Base-by-base conservation (phyloP, 2,888 invertebrate species). In the Tromatobia lineatoria region DNA sequence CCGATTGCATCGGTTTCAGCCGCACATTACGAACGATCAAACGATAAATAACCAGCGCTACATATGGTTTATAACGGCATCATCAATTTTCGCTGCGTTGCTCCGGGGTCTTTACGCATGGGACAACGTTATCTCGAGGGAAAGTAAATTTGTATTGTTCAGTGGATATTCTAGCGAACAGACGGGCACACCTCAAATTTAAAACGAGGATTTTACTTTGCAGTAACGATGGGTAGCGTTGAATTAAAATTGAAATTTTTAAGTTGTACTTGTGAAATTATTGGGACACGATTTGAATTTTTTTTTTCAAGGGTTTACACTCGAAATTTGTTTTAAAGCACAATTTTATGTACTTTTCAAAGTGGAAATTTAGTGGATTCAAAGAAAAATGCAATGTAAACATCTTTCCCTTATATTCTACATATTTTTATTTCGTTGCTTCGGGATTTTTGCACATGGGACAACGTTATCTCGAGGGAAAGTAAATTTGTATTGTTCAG, bases 1-100 rank as follows among this genome's bases (percentile, higher is more conserved):
- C 15, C 20, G 38, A 47, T 61, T 45, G 50, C 50, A 64, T 50
- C 50, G 50, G 57, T 15, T 18, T 15, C 42, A 15, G 3, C 25
- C 71, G 38, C 38, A 34, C n/a, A 52, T 66, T 25, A 59, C 64
- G 80, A 74, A 45, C 73, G 74, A 83, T 83, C 80, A 64, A 59
- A 82, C 81, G 81, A 85, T 85, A 85, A 82, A 85, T 85, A 76
- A 82, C 81, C 66, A 66, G 75, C 59, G 75, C 76, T 25, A 38
- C 67, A 59, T 71, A 54, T 77, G 79, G 23, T 75, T 82, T 79
- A 76, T 85, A 85, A 85, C 84, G 81, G 84, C 79, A 76, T 79
- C 79, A 71, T 85, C 79, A 75, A 81, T 81, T 84, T 84, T 84
- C 54, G 54, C 13, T 25, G 13, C 20, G 8, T 34, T 34, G 34